Evolutionary conservation across 2,797 vertebrate genomes (phyloP), one percentile per base, ranked within the genome.

Genomic region (Gymnodraco acuticeps): DNA sequence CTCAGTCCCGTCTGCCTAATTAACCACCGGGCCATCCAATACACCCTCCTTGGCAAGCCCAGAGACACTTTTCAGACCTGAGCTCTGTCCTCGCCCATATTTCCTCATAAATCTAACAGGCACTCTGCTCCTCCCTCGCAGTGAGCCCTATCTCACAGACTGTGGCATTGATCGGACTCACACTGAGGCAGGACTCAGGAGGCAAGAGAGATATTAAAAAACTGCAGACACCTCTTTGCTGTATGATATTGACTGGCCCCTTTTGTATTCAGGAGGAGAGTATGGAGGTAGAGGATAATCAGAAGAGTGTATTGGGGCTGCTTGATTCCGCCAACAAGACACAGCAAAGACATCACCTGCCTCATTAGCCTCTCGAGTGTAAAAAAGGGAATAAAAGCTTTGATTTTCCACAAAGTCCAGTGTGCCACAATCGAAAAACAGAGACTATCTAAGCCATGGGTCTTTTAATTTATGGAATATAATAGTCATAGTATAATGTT

Each of bases 161-260:
- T 53, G 87, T 81, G 85, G 82, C 88, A 95, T 95, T 89, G 94
- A 95, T 95, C 83, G 71, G 75, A 73, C 70, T 85, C 81, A 69
- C 85, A 70, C 83, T 82, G 77, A 90, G 78, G 81, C 79, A 77
- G 73, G 89, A 88, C 82, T 90, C 88, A 20, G 80, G 88, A 92
- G 91, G 89, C 86, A 88, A 80, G 76, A 83, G 82, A 87, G 86
- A 91, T 91, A 91, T 92, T 87, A 89, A 90, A 89, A 86, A 87
- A 84, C 89, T 87, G 90, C 86, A 77, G 83, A 81, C 64, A 65
- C 82, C 73, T 88, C 84, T 82, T 68, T 80, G 73, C 83, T 86
- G 50, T 88, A 77, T 90, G 82, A 85, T 91, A 93, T 94, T 87
- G 88, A 92, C 91, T 73, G 69, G 46, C 63, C 69, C 61, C 64